phyloP scores from a whole-genome alignment of 1,140 invertebrate genomes.

The Xylocopa sonorina region DNA sequence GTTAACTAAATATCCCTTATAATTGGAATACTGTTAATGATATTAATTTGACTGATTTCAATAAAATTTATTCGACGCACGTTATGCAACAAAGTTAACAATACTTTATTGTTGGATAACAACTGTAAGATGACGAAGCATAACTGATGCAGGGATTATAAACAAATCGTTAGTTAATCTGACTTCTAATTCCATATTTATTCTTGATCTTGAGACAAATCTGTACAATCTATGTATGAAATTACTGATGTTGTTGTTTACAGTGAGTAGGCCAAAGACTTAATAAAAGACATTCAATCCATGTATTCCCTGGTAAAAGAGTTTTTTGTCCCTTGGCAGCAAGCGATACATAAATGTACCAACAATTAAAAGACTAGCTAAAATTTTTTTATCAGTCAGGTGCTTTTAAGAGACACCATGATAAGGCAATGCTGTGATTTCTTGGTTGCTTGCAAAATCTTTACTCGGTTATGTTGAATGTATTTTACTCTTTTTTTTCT shows the following conservation, averaged over 20 bases:
- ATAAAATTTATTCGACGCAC: conserved; percentile 9
- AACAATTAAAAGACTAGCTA: conserved; percentile 79
- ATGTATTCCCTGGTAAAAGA: conserved; percentile 50
- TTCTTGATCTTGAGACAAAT: conserved; percentile 57
- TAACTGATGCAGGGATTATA: conserved; percentile 12
- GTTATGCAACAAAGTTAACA: conserved; percentile 26
- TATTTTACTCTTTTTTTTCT: conserved; percentile 9
- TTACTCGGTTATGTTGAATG: conserved; percentile 45
- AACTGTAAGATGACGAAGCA: conserved; percentile 3
- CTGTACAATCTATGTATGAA: conserved; percentile 65
- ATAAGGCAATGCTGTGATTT: conserved; percentile 80
- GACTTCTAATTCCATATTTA: conserved; percentile 56
- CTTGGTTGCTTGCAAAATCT: conserved; percentile 70
- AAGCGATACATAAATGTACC: conserved; percentile 71
- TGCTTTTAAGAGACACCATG: conserved; percentile 73
- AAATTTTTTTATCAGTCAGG: conserved; percentile 77
- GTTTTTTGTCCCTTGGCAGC: conserved; percentile 61
- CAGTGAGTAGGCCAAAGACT: conserved; percentile 61
- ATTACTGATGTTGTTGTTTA: conserved; percentile 53
- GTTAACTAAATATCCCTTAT: conserved; percentile 19
- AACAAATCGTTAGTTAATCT: conserved; percentile 57
- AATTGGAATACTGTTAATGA: conserved; percentile 1
- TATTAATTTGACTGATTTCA: conserved; percentile 8
- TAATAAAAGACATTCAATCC: conserved; percentile 62
- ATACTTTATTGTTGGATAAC: neutral